These are phyloP conservation scores for Trissonchulus sp. DNA, from an alignment of 2,888 invertebrate genomes.

Conservation along the genomic window DNA sequence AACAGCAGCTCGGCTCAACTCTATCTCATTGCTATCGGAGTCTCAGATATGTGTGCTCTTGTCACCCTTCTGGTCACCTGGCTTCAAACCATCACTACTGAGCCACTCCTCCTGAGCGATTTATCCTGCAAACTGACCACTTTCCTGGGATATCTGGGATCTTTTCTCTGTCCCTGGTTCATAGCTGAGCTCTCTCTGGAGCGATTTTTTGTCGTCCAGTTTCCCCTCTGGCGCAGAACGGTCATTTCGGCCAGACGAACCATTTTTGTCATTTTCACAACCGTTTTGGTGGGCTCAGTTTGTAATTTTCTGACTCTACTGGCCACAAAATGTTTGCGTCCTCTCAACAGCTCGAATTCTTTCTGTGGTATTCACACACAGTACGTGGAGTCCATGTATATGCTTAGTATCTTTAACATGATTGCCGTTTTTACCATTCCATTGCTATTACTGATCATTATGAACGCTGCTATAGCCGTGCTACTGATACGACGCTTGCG, in stretches of 20 bases:
- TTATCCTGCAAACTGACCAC: background rate
- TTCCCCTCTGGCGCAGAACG: background rate
- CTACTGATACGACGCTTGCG: background rate
- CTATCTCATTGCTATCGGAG: background rate
- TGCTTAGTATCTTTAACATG: background rate
- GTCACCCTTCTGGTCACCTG: background rate
- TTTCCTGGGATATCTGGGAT: background rate
- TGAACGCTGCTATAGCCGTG: background rate
- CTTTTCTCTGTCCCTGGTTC: background rate
- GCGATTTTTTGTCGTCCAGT: background rate
- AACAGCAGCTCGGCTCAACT: background rate
- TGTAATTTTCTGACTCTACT: background rate
- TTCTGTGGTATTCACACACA: background rate
- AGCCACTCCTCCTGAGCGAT: background rate
- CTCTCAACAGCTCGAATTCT: background rate
- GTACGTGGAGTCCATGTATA: background rate
- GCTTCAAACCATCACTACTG: background rate
- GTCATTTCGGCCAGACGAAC: background rate
- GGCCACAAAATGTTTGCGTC: background rate
- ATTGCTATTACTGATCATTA: background rate
- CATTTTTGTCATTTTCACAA: background rate
- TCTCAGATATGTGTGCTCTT: background rate
- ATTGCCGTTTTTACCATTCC: background rate
- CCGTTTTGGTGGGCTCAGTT: background rate
- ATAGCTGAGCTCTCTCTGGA: background rate